Evolutionary conservation across 2,797 vertebrate genomes (phyloP), one percentile per base, ranked within the genome.

Genomic region (Chrosomus eos): DNA sequence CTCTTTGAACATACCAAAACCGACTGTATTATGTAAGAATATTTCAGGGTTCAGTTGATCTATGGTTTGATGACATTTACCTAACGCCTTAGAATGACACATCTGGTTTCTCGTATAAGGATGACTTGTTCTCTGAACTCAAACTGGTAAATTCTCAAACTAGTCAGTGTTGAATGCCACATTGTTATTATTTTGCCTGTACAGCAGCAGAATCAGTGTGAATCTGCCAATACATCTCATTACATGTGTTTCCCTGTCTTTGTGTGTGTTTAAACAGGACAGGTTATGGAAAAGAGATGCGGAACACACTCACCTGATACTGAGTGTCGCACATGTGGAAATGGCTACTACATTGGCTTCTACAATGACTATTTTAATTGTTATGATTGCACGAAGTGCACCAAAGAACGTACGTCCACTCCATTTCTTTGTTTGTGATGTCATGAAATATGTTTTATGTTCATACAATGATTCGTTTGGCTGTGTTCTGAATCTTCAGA

Each of bases 301-400:
- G 0, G 0, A 21, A 0, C 0, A 0, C 0, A 8, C 2, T 0
- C 0, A 3, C 0, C 0, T 79, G 74, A 0, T 0, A 87, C 23
- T 0, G 0, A 0, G 0, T 95, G 95, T 86, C 0, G 0, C 0
- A 0, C 0, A 0, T 95, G 95, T 45, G 0, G 0, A 0, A 0
- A 0, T 0, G 2, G 26, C 0, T 84, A 0, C 10, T 95, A 85
- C 86, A 71, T 0, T 0, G 67, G 92, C 0, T 14, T 1, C 1
- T 74, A 85, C 88, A 93, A 91, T 1, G 2, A 5, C 0, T 0
- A 0, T 10, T 95, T 16, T 1, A 0, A 16, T 1, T 48, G 45
- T 90, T 81, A 0, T 7, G 0, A 0, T 1, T 96, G 94, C 88
- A 81, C 1, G 7, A 40, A 8, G 1, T 96, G 94, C 87, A 74